Conservation (phyloP, 1,140 invertebrate genomes). For the Ctenoplectra terminalis region DNA sequence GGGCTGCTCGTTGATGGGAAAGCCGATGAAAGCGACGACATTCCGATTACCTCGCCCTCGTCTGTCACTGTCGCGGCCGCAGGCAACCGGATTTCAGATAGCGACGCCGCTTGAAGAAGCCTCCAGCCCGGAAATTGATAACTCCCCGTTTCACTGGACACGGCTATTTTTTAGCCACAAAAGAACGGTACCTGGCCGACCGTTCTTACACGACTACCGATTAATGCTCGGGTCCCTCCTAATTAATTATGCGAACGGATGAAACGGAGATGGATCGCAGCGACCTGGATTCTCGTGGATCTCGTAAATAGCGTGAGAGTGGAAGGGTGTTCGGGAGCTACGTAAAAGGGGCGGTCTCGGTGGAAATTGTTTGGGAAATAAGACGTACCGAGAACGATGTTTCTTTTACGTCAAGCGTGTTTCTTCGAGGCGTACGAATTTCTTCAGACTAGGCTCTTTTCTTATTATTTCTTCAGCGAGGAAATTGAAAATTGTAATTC, state of each 20-base stretch:
- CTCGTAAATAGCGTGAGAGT: neutral
- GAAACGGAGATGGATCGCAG: neutral
- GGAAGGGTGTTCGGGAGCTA: neutral
- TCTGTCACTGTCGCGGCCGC: constrained; percentile 35
- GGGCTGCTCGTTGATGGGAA: constrained; percentile 1
- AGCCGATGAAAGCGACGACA: constrained; percentile 27
- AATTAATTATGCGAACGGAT: constrained; percentile 36
- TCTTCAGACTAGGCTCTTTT: no score
- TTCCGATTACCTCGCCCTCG: constrained; percentile 26
- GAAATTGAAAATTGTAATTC: neutral
- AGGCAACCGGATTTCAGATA: constrained; percentile 27
- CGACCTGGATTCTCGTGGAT: neutral
- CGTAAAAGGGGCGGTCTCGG: neutral
- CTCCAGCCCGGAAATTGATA: constrained; percentile 24
- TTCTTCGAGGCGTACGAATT: neutral
- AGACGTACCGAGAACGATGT: neutral
- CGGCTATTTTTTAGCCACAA: constrained; percentile 17
- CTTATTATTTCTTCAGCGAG: neutral
- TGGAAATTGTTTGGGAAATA: neutral
- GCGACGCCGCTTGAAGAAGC: neutral
- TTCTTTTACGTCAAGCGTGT: neutral
- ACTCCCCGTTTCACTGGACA: neutral
- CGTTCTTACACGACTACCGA: neutral
- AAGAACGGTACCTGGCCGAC: neutral
- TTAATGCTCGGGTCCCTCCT: constrained; percentile 2